Base-by-base conservation (phyloP, 2,113 vertebrate genomes). In the Larimichthys polyactis region DNA sequence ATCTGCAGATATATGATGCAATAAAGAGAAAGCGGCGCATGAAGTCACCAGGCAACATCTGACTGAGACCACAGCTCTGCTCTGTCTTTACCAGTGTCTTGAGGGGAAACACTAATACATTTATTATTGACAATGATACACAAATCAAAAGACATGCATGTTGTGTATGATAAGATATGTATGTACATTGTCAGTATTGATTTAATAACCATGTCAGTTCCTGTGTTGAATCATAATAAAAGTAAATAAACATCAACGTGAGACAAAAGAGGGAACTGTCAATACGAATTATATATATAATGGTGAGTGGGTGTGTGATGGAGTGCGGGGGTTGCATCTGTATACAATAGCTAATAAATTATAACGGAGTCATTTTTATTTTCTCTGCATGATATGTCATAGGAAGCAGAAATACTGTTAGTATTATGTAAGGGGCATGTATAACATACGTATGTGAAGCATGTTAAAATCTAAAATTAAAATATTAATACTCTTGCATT, bases 1-100 rank as follows among this genome's bases (percentile, higher is more conserved):
- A 32, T 59, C 1, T 32, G 75, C 62, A 24, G 58, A 57, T 36
- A 70, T 78, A 73, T 87, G 73, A 81, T 66, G 63, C 51, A 80
- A 73, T 73, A 78, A 63, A 71, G 44, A 66, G 54, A 71, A 75
- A 75, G 10, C 27, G 44, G 59, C 49, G 63, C 27, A 22, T 49
- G 11, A 66, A 77, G 15, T 64, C 72, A 71, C 60, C 14, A 1
- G 43, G 22, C 32, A 48, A 32, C 48, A 29, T 73, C 68, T 44
- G 52, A 32, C 72, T 24, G 48, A 32, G 63, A 78, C 44, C 64
- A 22, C 59, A 48, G 17, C 32, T 54, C 22, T 55, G 49, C 67
- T 72, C 58, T 24, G 51, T 58, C 62, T 65, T 20, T 15, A 20
- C 27, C 29, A 12, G 44, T 68, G 81, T 73, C 63, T 27, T 1